Conservation (phyloP, 2,113 vertebrate species). For the Benitochromis conjunctus region DNA sequence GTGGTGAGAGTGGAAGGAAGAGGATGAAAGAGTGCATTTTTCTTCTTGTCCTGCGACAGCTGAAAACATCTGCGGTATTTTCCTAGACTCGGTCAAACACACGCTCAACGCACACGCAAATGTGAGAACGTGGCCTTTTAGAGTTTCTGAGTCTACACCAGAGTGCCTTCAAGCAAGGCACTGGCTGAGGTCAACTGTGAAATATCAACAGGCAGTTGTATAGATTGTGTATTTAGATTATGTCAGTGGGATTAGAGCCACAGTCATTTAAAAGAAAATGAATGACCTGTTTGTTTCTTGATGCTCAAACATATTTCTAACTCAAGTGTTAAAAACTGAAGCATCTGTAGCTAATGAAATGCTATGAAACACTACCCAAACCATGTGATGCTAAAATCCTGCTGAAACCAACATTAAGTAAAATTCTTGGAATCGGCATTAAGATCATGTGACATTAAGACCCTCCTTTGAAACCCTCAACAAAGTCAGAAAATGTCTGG, state of each 20-base stretch:
- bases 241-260: background rate
- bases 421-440: constrained; percentile 44
- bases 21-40: constrained; percentile 64
- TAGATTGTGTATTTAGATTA: background rate
- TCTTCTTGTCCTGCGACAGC: constrained; percentile 38
- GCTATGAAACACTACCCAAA: background rate
- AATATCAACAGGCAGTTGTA: background rate
- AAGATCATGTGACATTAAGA: constrained; percentile 39
- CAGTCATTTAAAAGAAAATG: background rate
- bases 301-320: background rate
- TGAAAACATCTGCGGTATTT: constrained; percentile 57
- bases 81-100: constrained; percentile 25
- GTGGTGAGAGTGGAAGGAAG: constrained; percentile 35
- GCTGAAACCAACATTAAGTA: constrained; percentile 48
- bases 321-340: background rate
- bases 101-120: background rate
- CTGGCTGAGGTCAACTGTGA: background rate
- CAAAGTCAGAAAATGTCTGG: background rate
- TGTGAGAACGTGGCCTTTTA: constrained; percentile 36
- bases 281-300: background rate
- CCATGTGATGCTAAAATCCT: constrained; percentile 34
- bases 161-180: constrained; percentile 3
- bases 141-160: background rate
- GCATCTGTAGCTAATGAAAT: background rate
- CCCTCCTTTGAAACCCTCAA: background rate